These are phyloP conservation scores for Equus przewalskii DNA, from an alignment of 2,113 vertebrate genomes.

Conservation along the genomic window DNA sequence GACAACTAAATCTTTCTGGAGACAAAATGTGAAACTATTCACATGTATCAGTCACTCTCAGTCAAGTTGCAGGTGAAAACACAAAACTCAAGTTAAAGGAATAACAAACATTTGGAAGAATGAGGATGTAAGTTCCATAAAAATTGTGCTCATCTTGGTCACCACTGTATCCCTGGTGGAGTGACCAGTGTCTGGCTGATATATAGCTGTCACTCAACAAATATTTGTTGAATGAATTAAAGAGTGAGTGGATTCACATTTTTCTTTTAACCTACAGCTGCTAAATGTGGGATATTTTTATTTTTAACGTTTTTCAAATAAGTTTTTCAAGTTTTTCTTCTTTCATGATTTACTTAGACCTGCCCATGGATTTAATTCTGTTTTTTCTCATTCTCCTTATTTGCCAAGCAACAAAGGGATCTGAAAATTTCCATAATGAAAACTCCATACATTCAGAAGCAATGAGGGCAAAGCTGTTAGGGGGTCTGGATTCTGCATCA, in stretches of 20 bases:
- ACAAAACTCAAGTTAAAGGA: background rate
- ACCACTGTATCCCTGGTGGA: background rate
- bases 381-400: background rate
- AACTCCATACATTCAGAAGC: conserved; percentile 7
- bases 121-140: background rate
- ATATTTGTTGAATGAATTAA: background rate
- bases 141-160: background rate
- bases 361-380: background rate
- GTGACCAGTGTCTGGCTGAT: background rate
- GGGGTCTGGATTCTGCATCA: conserved; percentile 34
- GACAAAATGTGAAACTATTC: background rate
- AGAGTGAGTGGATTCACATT: background rate
- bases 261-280: background rate
- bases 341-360: background rate
- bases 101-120: background rate
- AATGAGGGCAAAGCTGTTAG: background rate
- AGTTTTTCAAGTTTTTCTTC: background rate
- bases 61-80: background rate
- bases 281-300: background rate
- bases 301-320: conserved; percentile 23
- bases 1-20: background rate
- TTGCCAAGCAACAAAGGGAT: background rate
- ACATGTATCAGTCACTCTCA: background rate
- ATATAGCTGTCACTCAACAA: background rate
- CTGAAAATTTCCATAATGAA: conserved; percentile 18